Base-by-base conservation (phyloP, 2,113 vertebrate species). In the Aviceda subcristata region DNA sequence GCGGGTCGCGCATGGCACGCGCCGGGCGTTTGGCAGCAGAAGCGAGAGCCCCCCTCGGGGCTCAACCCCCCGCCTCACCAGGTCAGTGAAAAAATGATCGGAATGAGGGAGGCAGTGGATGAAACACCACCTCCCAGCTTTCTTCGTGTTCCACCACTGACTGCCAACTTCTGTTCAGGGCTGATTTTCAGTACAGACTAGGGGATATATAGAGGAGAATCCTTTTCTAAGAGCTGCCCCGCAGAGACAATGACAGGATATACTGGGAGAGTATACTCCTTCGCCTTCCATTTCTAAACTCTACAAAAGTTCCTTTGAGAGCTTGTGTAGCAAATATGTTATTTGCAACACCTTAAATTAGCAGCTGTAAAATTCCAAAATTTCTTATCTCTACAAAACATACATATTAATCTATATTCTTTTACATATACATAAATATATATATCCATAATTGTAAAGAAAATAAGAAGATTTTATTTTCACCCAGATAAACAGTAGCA, bases 401-500 rank as follows among this genome's bases (percentile, higher is more conserved):
- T 41, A 64, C 16, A 80, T 67, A 78, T 85, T 71, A 19, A 57
- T 78, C 43, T 26, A 74, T 57, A 60, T 59, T 66, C 23, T 76
- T 13, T 74, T 39, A 80, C 29, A 67, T 50, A 81, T 41, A 4
- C 13, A 15, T 14, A 51, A 9, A 53, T 9, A 81, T 36, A 81
- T 30, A 55, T 45, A 77, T 41, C 5, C 13, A 12, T 18, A 51
- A 16, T 12, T 21, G 15, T 48, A 66, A 87, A 89, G 56, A 72
- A 87, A 96, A 72, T 11, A 43, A 39, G 10, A 68, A 26, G 68
- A 46, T 73, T 93, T 88, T 74, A 24, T 87, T 88, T 90, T 88
- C 48, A 78, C 17, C 8, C 43, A 76, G 27, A 45, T 48, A 77
- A 68, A 62, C 18, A 86, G 15, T 13, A 48, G 57, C 27, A 76